Evolutionary conservation across 2,888 invertebrate genomes (phyloP), one percentile per base, ranked within the genome.

Genomic region (Hyposoter didymator): DNA sequence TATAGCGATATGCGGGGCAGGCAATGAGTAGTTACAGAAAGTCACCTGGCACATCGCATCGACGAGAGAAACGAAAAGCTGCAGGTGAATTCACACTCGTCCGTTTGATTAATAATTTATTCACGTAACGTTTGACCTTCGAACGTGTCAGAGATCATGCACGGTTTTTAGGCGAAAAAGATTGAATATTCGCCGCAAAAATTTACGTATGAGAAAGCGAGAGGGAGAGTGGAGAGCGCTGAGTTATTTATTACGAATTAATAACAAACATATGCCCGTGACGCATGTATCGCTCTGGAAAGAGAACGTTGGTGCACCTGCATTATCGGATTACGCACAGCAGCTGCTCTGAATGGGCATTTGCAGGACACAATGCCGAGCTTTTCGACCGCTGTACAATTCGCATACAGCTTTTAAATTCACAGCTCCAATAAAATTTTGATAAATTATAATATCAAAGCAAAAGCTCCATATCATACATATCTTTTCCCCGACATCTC

Each of bases 301-400:
- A 74, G 43, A 45, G 74, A 45, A 17, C 45, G 86, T 83, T 88
- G 87, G 85, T 89, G 89, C 91, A 91, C 90, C 91, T 91, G 91
- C 90, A 89, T 91, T 90, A 91, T 91, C 90, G 88, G 89, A 89
- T 91, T 91, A 90, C 90, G 84, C 62, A 32, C 47, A 78, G 90
- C 91, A 90, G 90, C 91, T 91, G 91, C 86, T 87, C 73, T 19
- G 70, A 86, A 78, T 85, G 80, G 80, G 49, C 69, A 72, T 52
- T 28, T 67, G 59, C 81, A 43, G 19, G 14, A 43, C 35, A 62
- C 32, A 47, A 70, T 52, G 59, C 59, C 76, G 81, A 80, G 82
- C 84, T 81, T 81, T 80, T 72, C 43, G 55, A 64, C n/a, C 35
- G 59, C 75, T 66, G 55, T 49, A 59, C 47, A 75, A 47, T 70